A percentile compares a stretch with the other conserved stretches of the same genome.
Conservation (phyloP, 2,797 vertebrate genomes). For the Prunella strophiata region DNA sequence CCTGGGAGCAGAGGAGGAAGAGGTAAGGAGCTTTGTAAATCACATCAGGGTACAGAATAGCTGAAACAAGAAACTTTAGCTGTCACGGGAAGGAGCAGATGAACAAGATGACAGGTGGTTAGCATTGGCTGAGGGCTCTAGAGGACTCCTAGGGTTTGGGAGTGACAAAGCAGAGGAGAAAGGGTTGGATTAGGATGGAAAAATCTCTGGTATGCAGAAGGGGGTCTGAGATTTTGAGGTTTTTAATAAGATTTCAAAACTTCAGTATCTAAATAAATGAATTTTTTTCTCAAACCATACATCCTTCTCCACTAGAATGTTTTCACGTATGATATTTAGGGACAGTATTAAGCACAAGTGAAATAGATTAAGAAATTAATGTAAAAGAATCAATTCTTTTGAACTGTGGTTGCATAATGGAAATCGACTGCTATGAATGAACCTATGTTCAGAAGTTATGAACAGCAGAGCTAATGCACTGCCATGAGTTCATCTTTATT, state of each 20-base stretch:
- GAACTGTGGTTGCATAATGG: constrained; percentile 85
- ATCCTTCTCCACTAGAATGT: constrained; percentile 1
- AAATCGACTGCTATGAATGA: constrained; percentile 85
- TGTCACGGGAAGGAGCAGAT: neutral
- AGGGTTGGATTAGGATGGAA: neutral
- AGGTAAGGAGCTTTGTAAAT: neutral
- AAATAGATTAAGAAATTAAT: constrained; percentile 82
- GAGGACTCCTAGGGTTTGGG: neutral
- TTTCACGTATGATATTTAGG: constrained; percentile 69
- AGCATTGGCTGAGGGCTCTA: neutral
- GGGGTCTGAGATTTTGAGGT: neutral
- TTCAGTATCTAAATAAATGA: neutral
- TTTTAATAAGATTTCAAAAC: constrained; percentile 19
- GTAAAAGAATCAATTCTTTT: constrained; percentile 81
- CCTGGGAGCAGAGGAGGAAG: neutral
- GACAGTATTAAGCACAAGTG: constrained; percentile 77
- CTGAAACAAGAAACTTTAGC: neutral
- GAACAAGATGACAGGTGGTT: neutral
- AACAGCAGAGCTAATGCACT: constrained; percentile 94
- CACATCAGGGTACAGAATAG: neutral
- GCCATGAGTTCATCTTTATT: constrained; percentile 96
- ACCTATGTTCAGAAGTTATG: constrained; percentile 87
- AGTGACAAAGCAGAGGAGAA: neutral
- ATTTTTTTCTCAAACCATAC: neutral
- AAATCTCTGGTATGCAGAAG: neutral